phyloP scores from a whole-genome alignment of 2,888 invertebrate species.

The Polymixis lichenea region DNA sequence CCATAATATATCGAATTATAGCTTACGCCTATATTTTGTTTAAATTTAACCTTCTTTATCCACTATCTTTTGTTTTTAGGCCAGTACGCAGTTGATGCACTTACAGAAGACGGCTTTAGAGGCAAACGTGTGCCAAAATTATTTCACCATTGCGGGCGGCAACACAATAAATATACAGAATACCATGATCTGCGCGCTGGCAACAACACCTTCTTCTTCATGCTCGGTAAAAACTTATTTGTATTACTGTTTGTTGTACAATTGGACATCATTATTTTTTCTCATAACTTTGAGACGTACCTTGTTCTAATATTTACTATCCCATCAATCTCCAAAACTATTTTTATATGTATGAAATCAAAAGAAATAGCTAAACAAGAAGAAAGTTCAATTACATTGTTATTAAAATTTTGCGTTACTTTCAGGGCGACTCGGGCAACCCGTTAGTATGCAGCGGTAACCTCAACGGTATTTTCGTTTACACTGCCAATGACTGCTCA shows the following conservation, averaged over 20 bases:
- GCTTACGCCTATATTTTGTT: not conserved
- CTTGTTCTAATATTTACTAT: too few relatives aligned
- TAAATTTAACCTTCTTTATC: not conserved
- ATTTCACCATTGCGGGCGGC: not conserved
- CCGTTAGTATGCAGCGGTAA: too few relatives aligned
- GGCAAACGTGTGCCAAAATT: fast-evolving
- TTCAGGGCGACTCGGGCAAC: too few relatives aligned
- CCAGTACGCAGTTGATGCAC: constrained; percentile 12
- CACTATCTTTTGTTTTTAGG: not conserved
- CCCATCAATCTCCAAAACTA: too few relatives aligned
- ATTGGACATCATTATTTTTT: not conserved
- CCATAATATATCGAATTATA: not conserved
- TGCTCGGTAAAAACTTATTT: constrained; percentile 1
- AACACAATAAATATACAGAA: fast-evolving
- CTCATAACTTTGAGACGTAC: too few relatives aligned
- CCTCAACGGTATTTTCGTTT: too few relatives aligned
- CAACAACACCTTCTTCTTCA: not conserved
- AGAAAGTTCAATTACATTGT: too few relatives aligned
- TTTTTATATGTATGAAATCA: too few relatives aligned
- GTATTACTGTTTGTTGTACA: not conserved
- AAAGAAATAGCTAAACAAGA: too few relatives aligned
- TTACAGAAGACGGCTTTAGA: not conserved
- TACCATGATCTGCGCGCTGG: not conserved
- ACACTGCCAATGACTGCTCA: too few relatives aligned
- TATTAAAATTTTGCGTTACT: too few relatives aligned